These are phyloP conservation scores for Lonchura striata DNA, from an alignment of 2,113 vertebrate species.

Conservation along the genomic window DNA sequence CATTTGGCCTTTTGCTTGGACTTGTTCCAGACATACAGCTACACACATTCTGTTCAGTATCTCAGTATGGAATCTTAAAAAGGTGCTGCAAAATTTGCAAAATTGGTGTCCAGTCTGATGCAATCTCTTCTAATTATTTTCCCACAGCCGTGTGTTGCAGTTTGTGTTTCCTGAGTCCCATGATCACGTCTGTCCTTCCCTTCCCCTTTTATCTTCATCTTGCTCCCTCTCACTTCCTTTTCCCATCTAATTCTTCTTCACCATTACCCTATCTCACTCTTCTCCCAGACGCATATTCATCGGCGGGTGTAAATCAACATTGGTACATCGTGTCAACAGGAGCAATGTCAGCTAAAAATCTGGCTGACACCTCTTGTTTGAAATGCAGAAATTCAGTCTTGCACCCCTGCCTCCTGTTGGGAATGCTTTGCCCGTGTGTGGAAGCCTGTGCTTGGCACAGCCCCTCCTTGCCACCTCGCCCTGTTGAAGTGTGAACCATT, in stretches of 20 bases:
- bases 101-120: constrained; percentile 26
- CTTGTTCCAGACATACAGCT: constrained; percentile 8
- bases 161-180: not conserved
- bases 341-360: not conserved
- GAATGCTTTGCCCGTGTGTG: not conserved
- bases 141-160: not conserved
- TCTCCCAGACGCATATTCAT: constrained; percentile 14
- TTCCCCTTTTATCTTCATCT: constrained; percentile 26
- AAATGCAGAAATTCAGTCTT: constrained; percentile 40
- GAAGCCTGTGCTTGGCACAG: not conserved
- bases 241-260: not conserved
- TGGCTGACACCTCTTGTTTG: not conserved
- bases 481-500: not conserved
- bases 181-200: not conserved
- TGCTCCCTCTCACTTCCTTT: constrained; percentile 14
- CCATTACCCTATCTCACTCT: not conserved
- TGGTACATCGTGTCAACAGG: not conserved
- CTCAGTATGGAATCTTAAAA: constrained; percentile 32
- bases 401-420: not conserved
- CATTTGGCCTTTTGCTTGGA: constrained; percentile 23
- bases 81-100: constrained; percentile 50
- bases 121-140: constrained; percentile 43
- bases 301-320: not conserved
- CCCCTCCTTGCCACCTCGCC: not conserved
- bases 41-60: constrained; percentile 18